Evolutionary conservation across 1,140 invertebrate genomes (phyloP).

Genomic region (Dysdera silvatica): DNA sequence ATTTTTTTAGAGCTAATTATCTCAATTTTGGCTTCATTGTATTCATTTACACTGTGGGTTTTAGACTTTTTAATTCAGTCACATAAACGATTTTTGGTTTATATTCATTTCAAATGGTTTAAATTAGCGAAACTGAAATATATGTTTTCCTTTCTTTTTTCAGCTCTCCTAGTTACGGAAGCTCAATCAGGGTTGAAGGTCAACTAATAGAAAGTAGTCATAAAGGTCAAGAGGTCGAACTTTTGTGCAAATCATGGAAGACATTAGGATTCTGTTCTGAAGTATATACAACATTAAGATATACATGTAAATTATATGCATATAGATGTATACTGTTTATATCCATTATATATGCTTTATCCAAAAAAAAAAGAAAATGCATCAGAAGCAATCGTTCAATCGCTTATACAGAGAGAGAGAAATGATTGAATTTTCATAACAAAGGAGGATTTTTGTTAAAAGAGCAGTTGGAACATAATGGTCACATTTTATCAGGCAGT

Average conservation of each 20-base stretch:
- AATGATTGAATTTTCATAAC: no score
- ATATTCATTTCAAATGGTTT: no score
- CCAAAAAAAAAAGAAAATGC: no score
- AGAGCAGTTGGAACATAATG: no score
- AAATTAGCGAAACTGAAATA: neutral
- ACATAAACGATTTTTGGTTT: neutral
- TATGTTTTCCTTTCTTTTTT: neutral
- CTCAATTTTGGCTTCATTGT: neutral
- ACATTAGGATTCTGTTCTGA: conserved; percentile 3
- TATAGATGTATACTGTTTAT: no score
- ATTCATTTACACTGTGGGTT: neutral
- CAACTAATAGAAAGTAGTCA: conserved; percentile 10
- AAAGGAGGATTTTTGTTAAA: no score
- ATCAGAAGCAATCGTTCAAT: no score
- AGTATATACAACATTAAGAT: no score
- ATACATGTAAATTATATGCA: no score
- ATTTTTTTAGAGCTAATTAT: neutral
- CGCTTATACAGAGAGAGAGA: no score
- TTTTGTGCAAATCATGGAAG: conserved; percentile 8
- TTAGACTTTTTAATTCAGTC: conserved; percentile 1
- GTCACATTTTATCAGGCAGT: no score
- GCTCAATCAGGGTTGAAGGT: conserved; percentile 17
- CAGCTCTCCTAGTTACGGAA: conserved; percentile 18
- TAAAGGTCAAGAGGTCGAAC: conserved; percentile 24
- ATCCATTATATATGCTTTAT: no score